Evolutionary conservation across 2,888 invertebrate genomes (phyloP), one percentile per base, ranked within the genome.

Genomic region (Hemaris fuciformis): DNA sequence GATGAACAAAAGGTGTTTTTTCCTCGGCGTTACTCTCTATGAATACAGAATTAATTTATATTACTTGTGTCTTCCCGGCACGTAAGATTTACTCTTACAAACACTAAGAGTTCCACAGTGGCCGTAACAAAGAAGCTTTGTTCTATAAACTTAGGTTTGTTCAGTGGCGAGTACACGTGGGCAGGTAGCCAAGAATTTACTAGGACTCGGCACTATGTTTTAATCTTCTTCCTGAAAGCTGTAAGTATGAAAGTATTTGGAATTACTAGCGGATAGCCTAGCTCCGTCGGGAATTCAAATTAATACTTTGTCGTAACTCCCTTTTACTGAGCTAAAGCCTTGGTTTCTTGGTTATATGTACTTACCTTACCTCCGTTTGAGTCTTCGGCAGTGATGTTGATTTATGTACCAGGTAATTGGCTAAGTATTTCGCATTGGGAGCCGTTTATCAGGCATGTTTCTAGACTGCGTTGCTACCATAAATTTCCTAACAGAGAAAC

Each of bases 181-280:
- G 53, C 53, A 53, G 53, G 31, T 53, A 53, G 53, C 53, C 53
- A 31, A 31, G 53, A 53, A 31, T 53, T 15, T 53, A 18, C 31
- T 53, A 31, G 31, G 31, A 31, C 53, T 18, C 18, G 18, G 31
- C 18, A 31, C 18, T 27, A 15, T 31, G 53, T 53, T 31, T 53
- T 53, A 53, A 53, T 53, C 31, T 53, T 18, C 18, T 18, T 7
- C 20, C 53, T 53, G 18, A 3, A 15, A 53, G 27, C 34, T 3
- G 3, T 10, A 34, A 27, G 1, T 3, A 53, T 2, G 6, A 48
- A 31, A 20, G 0, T 46, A 18, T 10, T 18, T 53, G n/a, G n/a
- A n/a, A n/a, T n/a, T n/a, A n/a, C n/a, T n/a, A n/a, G n/a, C n/a
- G n/a, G n/a, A n/a, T n/a, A n/a, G n/a, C n/a, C n/a, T n/a, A n/a